Base-by-base conservation (phyloP, 2,888 invertebrate species). In the Sphinx pinastri region DNA sequence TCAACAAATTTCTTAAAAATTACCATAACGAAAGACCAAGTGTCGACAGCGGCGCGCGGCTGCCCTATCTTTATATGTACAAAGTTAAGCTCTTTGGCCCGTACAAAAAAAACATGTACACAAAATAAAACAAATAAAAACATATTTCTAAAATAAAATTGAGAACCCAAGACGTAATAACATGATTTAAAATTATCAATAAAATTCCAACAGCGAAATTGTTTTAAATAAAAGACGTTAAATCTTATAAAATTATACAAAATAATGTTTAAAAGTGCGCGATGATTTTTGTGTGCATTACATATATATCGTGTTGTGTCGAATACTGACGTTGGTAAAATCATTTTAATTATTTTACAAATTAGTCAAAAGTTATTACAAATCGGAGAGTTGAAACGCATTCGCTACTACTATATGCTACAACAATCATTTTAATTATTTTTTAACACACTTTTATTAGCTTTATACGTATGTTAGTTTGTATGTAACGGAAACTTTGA, bases 1-100 rank as follows among this genome's bases (percentile, higher is more conserved):
- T 94, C 93, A 94, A 94, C 94, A 94, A 93, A 93, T 93, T 81
- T 89, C 92, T 92, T 94, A 92, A 87, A 87, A 92, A 94, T 90
- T 92, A 93, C 91, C 88, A 88, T 88, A 94, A 93, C 93, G 93
- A 91, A 93, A 90, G 79, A 88, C 87, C 90, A 88, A 83, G 81
- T 79, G 80, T 79, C 79, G 81, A 75, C 77, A 77, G 79, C 91
- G 89, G 88, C 91, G 80, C 81, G 78, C 79, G 88, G 90, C 91
- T 88, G 91, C 88, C 79, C 84, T 75, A 79, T 81, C 78, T 78
- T 80, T 81, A 81, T 92, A 93, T 93, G 89, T 93, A 93, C 92
- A 93, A 73, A 69, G 72, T 79, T 88, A 91, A 94, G 93, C 93
- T 94, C 93, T 94, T 94, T 94, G 93, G 93, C 92, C 92, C 88